These are phyloP conservation scores for Phaethon lepturus DNA, from an alignment of 2,113 vertebrate species.

Conservation along the genomic window DNA sequence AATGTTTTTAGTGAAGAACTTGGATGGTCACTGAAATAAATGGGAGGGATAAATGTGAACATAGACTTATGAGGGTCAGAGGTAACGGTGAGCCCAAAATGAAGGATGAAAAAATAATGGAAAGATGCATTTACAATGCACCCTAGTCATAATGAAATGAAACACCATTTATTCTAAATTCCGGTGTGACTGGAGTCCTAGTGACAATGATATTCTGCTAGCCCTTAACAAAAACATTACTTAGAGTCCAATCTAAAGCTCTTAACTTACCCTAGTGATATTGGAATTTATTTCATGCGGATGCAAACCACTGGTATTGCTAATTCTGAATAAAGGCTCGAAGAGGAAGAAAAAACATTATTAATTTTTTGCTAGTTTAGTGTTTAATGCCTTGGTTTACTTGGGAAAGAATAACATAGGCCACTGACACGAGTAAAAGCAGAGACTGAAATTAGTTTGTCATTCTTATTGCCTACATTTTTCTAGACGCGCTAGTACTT, in stretches of 20 bases:
- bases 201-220: background rate
- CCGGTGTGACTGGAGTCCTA: background rate
- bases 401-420: background rate
- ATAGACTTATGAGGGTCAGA: background rate
- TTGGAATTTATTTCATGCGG: background rate
- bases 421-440: background rate
- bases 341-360: background rate
- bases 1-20: background rate
- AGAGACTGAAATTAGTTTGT: conserved; percentile 40
- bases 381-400: conserved; percentile 6
- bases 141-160: background rate
- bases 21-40: background rate
- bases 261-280: background rate
- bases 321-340: background rate
- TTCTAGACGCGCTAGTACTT: background rate
- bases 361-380: background rate
- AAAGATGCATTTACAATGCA: background rate
- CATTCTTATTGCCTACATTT: conserved; percentile 51
- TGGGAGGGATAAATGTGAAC: background rate
- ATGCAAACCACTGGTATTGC: background rate
- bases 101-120: background rate
- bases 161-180: background rate
- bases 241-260: background rate
- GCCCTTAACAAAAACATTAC: background rate
- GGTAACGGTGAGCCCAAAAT: background rate